Conservation (phyloP, 2,113 vertebrate genomes). For the Anas platyrhynchos region DNA sequence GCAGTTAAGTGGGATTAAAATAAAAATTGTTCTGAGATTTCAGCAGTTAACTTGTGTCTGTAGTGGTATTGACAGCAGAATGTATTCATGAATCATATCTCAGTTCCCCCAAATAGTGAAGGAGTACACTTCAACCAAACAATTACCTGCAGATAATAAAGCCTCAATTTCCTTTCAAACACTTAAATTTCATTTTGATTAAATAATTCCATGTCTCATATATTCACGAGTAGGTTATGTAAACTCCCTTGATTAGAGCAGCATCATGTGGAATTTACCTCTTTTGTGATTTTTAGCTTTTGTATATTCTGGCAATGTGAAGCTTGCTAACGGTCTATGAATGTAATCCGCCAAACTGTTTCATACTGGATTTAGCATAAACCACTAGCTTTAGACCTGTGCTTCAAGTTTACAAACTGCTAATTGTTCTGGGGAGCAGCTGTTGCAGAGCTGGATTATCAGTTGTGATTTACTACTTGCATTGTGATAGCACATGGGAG, state of each 20-base stretch:
- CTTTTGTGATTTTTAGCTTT: neutral
- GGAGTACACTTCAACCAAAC: neutral
- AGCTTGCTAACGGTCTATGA: neutral
- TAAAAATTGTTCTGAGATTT: neutral
- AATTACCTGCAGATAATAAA: constrained; percentile 31
- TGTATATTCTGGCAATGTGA: neutral
- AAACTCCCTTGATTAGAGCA: constrained; percentile 7
- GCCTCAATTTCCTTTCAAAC: constrained; percentile 14
- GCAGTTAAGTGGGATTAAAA: neutral
- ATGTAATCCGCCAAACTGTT: neutral
- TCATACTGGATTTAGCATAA: neutral
- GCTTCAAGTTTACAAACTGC: neutral
- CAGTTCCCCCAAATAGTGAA: neutral
- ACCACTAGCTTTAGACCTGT: neutral
- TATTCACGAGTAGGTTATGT: neutral
- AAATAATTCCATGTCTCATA: constrained; percentile 32
- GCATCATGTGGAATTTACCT: constrained; percentile 9
- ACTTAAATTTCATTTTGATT: constrained; percentile 38
- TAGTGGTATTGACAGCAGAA: neutral
- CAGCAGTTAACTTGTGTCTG: neutral
- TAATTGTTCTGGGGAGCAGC: neutral
- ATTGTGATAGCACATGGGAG: neutral
- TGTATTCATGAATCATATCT: neutral
- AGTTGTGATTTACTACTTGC: neutral
- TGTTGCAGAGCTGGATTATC: neutral